These are phyloP conservation scores for Dasyprocta punctata DNA, from an alignment of 2,113 vertebrate species.

Conservation along the genomic window DNA sequence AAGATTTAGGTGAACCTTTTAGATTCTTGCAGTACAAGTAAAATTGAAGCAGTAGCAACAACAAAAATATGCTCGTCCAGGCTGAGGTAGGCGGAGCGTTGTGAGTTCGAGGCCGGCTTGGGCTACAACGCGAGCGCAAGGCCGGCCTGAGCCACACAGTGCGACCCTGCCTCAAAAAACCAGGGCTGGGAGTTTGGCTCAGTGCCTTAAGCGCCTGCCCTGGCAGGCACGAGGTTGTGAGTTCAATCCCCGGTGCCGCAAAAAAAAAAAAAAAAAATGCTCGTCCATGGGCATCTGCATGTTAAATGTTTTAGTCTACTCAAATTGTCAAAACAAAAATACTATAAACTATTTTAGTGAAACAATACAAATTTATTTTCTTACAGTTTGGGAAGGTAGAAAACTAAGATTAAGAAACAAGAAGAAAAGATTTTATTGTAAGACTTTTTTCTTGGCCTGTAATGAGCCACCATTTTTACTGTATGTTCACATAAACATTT, in stretches of 20 bases:
- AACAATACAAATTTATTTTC: neutral
- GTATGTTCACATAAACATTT: neutral
- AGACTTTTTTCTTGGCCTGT: neutral
- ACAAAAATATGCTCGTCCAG: neutral
- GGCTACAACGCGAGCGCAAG: no score
- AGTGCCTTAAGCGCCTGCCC: no score
- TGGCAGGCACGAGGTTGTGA: no score
- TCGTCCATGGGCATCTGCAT: no score
- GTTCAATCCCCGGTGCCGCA: no score
- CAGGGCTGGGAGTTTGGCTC: no score
- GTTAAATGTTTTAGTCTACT: neutral
- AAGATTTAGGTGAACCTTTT: neutral
- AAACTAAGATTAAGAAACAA: neutral
- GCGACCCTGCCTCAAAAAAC: no score
- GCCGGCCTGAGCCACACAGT: no score
- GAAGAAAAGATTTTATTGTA: neutral
- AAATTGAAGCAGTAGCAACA: neutral
- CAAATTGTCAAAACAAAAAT: neutral
- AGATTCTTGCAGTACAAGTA: neutral
- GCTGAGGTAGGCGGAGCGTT: no score
- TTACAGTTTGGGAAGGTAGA: neutral
- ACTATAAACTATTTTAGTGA: neutral
- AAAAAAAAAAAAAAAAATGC: no score
- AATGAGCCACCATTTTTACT: neutral
- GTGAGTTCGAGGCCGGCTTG: no score